Percentiles rank a stretch among this genome's conserved stretches.
Evolutionary conservation across 2,888 invertebrate genomes (phyloP).

Genomic region (Thymelicus acteon): DNA sequence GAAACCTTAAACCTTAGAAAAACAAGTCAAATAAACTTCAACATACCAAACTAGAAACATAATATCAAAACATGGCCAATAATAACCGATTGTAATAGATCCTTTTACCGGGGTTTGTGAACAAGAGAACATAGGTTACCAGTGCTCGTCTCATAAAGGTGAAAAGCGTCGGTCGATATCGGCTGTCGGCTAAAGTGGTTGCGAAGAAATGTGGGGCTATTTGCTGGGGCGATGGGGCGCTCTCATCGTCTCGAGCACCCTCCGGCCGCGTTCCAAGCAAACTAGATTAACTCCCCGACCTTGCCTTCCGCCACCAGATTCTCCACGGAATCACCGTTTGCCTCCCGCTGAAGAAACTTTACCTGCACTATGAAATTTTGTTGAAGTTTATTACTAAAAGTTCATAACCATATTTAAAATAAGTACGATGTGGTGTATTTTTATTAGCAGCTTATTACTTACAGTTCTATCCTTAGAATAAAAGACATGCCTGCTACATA

Average conservation of each 20-base stretch:
- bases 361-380: not conserved
- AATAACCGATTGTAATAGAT: constrained; percentile 40
- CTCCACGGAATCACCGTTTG: constrained; percentile 51
- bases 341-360: constrained; percentile 2
- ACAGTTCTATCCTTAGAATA: too few relatives aligned
- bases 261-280: constrained; percentile 58
- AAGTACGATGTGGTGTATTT: too few relatives aligned
- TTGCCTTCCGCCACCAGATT: constrained; percentile 55
- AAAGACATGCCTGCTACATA: too few relatives aligned
- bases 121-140: constrained; percentile 52
- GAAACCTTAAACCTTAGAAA: too few relatives aligned
- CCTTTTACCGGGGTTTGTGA: constrained; percentile 45
- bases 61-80: constrained; percentile 14
- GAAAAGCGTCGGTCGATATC: constrained; percentile 62
- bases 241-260: constrained; percentile 59
- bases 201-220: constrained; percentile 76
- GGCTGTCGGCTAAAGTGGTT: constrained; percentile 69
- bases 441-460: too few relatives aligned
- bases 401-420: too few relatives aligned
- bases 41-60: not conserved
- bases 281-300: constrained; percentile 72
- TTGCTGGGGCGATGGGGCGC: constrained; percentile 58
- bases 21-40: too few relatives aligned
- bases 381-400: not conserved
- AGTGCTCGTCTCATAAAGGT: constrained; percentile 65